A percentile compares a stretch with the other conserved stretches of the same genome.
phyloP scores from a whole-genome alignment of 1,140 invertebrate genomes.

The Pantala flavescens region DNA sequence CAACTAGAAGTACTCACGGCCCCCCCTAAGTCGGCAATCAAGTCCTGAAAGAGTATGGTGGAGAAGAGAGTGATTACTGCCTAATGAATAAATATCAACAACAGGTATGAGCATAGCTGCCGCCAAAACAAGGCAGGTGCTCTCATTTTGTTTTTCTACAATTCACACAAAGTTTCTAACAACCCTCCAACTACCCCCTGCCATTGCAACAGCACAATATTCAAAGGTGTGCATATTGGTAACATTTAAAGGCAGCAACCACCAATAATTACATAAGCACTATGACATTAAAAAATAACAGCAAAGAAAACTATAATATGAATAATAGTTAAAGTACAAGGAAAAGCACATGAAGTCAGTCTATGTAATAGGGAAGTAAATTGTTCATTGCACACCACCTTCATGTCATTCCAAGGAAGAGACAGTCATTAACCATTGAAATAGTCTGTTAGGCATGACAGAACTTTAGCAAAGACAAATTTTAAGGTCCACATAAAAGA shows the following conservation, averaged over 20 bases:
- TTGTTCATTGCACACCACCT: too few relatives aligned
- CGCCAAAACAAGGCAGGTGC: not conserved
- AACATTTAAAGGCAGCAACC: not conserved
- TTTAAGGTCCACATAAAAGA: too few relatives aligned
- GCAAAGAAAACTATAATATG: not conserved
- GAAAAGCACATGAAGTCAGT: not conserved
- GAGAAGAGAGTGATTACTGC: slow-evolving; percentile 8
- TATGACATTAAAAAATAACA: not conserved
- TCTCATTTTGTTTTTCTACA: not conserved
- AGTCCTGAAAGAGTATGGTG: not conserved
- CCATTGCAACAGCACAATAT: not conserved
- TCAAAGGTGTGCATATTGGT: not conserved
- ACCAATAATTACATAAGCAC: not conserved
- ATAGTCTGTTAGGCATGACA: too few relatives aligned
- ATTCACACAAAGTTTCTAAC: not conserved
- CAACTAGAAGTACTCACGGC: not conserved
- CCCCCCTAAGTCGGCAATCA: not conserved
- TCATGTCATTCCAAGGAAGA: too few relatives aligned
- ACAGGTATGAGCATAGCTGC: not conserved
- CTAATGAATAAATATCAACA: not conserved
- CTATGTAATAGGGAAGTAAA: not conserved
- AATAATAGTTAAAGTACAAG: not conserved
- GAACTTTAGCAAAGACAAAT: too few relatives aligned
- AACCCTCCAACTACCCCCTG: not conserved
- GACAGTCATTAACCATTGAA: too few relatives aligned